Evolutionary conservation across 2,797 vertebrate species (phyloP), one percentile per base, ranked within the genome.

Genomic region (Pogoniulus pusillus): DNA sequence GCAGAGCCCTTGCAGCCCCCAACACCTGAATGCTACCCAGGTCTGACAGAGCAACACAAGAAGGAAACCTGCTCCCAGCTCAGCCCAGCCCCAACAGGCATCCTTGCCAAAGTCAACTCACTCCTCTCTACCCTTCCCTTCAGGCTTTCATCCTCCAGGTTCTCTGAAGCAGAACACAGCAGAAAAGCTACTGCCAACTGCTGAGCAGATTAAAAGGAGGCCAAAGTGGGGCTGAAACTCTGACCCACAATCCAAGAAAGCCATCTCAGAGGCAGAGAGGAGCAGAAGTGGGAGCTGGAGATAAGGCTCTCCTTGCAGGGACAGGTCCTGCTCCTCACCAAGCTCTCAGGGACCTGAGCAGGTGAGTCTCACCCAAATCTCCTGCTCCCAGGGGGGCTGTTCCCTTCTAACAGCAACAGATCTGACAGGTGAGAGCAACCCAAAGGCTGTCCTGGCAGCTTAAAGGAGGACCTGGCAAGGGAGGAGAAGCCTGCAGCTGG

Each of bases 401-500:
- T 88, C 86, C 89, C 79, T 84, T 87, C 91, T 58, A 69, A 47
- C 66, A 89, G 75, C 62, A 71, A 77, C 34, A 68, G 78, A 91
- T 84, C n/a, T 32, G 53, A 81, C 59, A 81, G 47, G 86, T 55
- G 41, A 89, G 86, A 89, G 71, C 30, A 55, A 66, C 82, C 26
- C 32, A 51, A 86, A 93, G 75, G 62, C 22, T 82, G 86, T 62
- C 91, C 93, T 90, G 49, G 79, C 41, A 93, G n/a, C 34, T 73
- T 69, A 90, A 91, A 60, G 2, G 2, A 71, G 51, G 18, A 18
- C 58, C 64, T 30, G 16, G 29, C 45, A 90, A 24, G 17, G 5
- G 39, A 41, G 53, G 58, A 84, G 85, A 78, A 89, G 65, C 55
- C 37, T 96, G 82, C 93, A 95, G 91, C 93, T 90, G 88, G 58